These are phyloP conservation scores for Anticlea derivata DNA, from an alignment of 2,888 invertebrate species.

Conservation along the genomic window DNA sequence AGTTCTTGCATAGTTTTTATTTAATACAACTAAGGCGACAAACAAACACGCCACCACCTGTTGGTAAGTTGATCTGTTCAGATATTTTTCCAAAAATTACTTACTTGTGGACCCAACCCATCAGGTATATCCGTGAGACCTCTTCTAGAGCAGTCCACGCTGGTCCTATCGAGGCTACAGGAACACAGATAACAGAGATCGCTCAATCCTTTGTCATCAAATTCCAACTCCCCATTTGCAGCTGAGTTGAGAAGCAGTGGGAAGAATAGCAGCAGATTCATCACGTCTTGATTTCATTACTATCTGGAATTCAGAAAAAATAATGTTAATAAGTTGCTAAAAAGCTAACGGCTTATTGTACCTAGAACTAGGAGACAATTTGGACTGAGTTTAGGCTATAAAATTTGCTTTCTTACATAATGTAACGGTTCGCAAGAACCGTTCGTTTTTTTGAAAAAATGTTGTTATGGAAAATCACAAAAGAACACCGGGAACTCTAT, in stretches of 20 bases:
- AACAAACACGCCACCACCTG: no score
- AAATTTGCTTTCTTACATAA: no score
- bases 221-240: constrained; percentile 51
- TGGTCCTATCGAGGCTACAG: constrained; percentile 59
- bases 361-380: no score
- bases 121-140: constrained; percentile 72
- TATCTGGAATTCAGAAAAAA: constrained; percentile 54
- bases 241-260: constrained; percentile 50
- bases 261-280: constrained; percentile 52
- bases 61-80: no score
- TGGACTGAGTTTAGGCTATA: no score
- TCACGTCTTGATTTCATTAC: constrained; percentile 69
- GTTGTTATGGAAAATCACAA: no score
- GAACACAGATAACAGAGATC: constrained; percentile 65
- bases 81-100: background rate
- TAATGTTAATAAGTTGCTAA: no score
- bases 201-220: constrained; percentile 54
- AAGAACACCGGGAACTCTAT: no score
- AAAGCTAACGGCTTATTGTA: no score
- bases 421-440: no score
- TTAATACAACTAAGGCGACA: no score
- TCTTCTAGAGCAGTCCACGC: constrained; percentile 69
- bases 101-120: constrained; percentile 65
- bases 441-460: no score
- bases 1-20: background rate